A percentile compares a stretch with the other conserved stretches of the same genome.
Evolutionary conservation across 2,113 vertebrate species (phyloP).

Genomic region (Corythoichthys haematopterus): DNA sequence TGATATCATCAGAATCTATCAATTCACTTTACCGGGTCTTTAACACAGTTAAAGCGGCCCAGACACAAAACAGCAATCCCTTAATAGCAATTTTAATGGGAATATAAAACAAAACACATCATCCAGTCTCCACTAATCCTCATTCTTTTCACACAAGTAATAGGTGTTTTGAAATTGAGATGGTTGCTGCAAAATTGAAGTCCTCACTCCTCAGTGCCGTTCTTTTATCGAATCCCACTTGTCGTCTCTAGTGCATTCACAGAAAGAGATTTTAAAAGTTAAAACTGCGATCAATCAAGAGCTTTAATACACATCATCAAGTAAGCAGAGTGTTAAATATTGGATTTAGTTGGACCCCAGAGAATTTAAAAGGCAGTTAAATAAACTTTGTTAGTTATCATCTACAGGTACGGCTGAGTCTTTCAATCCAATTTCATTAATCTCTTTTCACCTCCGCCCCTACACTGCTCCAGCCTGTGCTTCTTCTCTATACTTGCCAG

Average conservation of each 20-base stretch:
- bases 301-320: constrained; percentile 44
- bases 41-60: background rate
- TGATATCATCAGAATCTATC: too few species aligned
- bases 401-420: constrained; percentile 48
- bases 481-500: constrained; percentile 54
- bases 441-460: background rate
- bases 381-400: constrained; percentile 20
- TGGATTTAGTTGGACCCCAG: background rate
- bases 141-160: constrained; percentile 3
- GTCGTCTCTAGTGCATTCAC: constrained; percentile 19
- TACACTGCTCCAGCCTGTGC: constrained; percentile 28
- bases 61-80: background rate
- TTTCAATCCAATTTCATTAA: constrained; percentile 37
- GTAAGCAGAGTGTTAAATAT: constrained; percentile 30
- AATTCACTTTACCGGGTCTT: too few species aligned
- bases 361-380: background rate
- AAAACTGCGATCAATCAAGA: constrained; percentile 26
- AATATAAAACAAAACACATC: background rate
- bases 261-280: constrained; percentile 15
- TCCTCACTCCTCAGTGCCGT: constrained; percentile 6
- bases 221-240: constrained; percentile 14
- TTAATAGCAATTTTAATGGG: background rate
- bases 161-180: constrained; percentile 16
- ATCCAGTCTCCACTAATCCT: background rate
- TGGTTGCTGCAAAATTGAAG: constrained; percentile 21